Percentiles rank a stretch among this genome's conserved stretches.
These are phyloP conservation scores for Oceanodroma tethys DNA, from an alignment of 2,113 vertebrate species.

Conservation along the genomic window DNA sequence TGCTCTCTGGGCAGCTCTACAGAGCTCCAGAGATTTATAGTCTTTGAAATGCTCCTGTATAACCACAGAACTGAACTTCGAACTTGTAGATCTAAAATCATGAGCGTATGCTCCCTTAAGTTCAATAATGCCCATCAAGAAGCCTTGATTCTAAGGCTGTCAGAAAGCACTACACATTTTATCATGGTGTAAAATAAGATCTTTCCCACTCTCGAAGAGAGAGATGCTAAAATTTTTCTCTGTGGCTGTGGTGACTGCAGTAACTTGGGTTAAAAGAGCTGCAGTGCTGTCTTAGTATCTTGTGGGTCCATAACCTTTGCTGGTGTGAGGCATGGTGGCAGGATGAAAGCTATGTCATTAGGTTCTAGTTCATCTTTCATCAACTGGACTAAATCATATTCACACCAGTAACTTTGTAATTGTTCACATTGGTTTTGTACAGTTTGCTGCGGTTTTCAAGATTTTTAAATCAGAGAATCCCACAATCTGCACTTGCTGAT, in stretches of 20 bases:
- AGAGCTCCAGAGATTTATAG: not conserved
- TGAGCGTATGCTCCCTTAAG: not conserved
- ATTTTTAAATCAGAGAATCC: not conserved
- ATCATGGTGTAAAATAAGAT: not conserved
- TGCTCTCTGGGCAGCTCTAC: not conserved
- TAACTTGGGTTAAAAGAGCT: not conserved
- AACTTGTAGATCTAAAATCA: not conserved
- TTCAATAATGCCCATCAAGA: not conserved
- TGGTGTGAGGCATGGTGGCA: not conserved
- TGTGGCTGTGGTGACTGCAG: not conserved
- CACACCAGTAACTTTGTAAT: not conserved
- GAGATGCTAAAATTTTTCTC: not conserved
- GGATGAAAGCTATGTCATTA: not conserved
- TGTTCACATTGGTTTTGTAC: not conserved
- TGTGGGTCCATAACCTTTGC: not conserved
- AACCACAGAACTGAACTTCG: not conserved
- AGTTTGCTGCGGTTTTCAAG: not conserved
- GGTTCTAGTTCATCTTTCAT: not conserved
- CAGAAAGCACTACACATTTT: not conserved
- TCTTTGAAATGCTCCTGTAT: not conserved
- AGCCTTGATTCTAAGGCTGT: not conserved
- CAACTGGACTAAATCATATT: not conserved
- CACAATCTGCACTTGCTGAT: not conserved
- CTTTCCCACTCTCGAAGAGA: not conserved
- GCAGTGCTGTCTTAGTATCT: not conserved